Base-by-base conservation (phyloP, 2,888 invertebrate genomes). In the Abrostola triplasia region DNA sequence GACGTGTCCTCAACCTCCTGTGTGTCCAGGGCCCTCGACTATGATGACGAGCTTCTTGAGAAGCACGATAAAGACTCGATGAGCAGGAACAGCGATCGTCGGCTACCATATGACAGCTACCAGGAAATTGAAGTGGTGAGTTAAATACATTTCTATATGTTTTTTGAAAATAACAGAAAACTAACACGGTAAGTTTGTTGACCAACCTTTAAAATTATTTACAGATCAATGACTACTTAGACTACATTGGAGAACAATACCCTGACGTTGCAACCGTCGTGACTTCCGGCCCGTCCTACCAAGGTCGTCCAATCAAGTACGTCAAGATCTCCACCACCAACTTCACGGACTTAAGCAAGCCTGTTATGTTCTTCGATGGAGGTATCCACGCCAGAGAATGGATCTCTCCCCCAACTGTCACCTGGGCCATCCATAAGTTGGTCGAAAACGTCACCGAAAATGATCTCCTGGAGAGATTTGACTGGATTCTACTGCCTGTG, bases 321-420 rank as follows among this genome's bases (percentile, higher is more conserved):
- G 82, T 96, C 47, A 96, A 95, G 81, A 95, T 96, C 52, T 96
- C 96, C 6, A 94, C 90, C 57, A 92, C 95, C 37, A 92, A 92
- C 63, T 90, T 90, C 51, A 77, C 88, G 64, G 91, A 93, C 41
- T 35, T 47, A 0, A 80, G 81, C n/a, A 96, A 96, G 64, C 96
- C 96, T 0, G 90, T 95, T 4, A 94, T 96, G 73, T 88, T 96
- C 69, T 91, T 96, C 37, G 96, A 96, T 71, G 96, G 93, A 44
- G 95, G 95, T 5, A 95, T 96, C 60, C 96, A 96, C 81, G 95
- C 96, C 0, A 95, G 97, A 51, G n/a, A n/a, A n/a, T n/a, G n/a
- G n/a, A n/a, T n/a, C n/a, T n/a, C n/a, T n/a, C n/a, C n/a, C n/a
- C n/a, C n/a, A n/a, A n/a, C n/a, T n/a, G n/a, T n/a, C n/a, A n/a